These are phyloP conservation scores for Peromyscus eremicus DNA, from an alignment of 2,797 vertebrate genomes.

Conservation along the genomic window DNA sequence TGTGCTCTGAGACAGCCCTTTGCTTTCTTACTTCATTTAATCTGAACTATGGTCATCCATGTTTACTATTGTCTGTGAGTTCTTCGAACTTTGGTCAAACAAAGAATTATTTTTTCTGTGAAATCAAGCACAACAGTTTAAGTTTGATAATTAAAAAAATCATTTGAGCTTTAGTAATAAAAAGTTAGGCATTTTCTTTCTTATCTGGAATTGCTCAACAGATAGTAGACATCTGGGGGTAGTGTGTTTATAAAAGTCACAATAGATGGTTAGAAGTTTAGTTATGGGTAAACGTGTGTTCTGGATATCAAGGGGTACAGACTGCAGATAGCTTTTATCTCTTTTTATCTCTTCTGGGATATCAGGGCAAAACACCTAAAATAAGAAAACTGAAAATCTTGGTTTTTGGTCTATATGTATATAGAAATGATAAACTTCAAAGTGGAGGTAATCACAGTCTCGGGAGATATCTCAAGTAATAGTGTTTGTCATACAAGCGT, in stretches of 20 bases:
- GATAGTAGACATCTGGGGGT: neutral
- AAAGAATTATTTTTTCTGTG: neutral
- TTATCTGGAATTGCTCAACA: neutral
- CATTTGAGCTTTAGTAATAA: neutral
- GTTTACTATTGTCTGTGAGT: neutral
- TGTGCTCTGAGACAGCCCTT: neutral
- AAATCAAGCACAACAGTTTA: neutral
- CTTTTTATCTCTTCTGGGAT: neutral
- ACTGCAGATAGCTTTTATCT: neutral
- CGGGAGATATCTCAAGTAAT: too few species aligned
- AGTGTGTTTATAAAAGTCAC: neutral
- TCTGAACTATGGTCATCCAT: neutral
- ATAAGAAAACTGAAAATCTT: neutral
- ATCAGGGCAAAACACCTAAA: neutral
- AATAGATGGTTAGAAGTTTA: neutral
- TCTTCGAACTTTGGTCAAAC: neutral
- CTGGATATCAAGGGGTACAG: neutral
- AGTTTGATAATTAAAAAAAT: neutral
- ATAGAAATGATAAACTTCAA: neutral
- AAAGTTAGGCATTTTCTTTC: neutral
- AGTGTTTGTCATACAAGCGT: neutral
- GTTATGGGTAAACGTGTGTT: neutral
- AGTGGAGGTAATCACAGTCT: neutral
- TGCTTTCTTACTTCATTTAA: neutral
- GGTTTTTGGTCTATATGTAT: neutral